A percentile compares a stretch with the other conserved stretches of the same genome.
These are phyloP conservation scores for Carduelis carduelis DNA, from an alignment of 2,797 vertebrate species.

Conservation along the genomic window DNA sequence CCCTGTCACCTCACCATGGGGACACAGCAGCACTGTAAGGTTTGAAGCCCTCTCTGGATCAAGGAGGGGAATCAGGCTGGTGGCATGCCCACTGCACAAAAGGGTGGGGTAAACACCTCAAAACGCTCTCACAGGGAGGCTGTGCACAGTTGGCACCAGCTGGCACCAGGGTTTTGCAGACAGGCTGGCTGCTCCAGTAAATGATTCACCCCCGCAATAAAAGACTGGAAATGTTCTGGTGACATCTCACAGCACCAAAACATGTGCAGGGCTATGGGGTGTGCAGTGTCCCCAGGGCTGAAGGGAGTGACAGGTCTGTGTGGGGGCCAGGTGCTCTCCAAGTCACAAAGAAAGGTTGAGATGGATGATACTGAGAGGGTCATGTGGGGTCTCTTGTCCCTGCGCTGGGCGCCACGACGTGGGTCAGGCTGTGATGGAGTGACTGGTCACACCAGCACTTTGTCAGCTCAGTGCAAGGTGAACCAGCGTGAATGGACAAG, in stretches of 20 bases:
- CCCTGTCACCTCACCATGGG: background rate
- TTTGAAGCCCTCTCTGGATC: accelerated
- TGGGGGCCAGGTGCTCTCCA: background rate
- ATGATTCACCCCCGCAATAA: background rate
- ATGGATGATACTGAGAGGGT: background rate
- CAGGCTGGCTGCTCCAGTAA: background rate
- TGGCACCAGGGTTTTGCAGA: background rate
- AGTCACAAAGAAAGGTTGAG: background rate
- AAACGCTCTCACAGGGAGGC: background rate
- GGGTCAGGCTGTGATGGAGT: background rate
- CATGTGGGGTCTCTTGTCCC: accelerated
- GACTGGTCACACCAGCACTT: accelerated
- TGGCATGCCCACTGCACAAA: background rate
- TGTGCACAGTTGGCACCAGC: background rate
- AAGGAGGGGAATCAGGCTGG: background rate
- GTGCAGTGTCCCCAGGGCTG: accelerated
- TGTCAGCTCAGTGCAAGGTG: accelerated
- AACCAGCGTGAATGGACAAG: accelerated
- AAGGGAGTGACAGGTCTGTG: background rate
- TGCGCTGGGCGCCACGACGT: accelerated
- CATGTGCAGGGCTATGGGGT: accelerated
- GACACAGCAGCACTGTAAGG: accelerated
- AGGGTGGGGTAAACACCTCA: background rate
- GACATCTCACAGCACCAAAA: background rate
- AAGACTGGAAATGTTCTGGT: background rate